These are phyloP conservation scores for Amblyteles armatorius DNA, from an alignment of 2,888 invertebrate species.

Conservation along the genomic window DNA sequence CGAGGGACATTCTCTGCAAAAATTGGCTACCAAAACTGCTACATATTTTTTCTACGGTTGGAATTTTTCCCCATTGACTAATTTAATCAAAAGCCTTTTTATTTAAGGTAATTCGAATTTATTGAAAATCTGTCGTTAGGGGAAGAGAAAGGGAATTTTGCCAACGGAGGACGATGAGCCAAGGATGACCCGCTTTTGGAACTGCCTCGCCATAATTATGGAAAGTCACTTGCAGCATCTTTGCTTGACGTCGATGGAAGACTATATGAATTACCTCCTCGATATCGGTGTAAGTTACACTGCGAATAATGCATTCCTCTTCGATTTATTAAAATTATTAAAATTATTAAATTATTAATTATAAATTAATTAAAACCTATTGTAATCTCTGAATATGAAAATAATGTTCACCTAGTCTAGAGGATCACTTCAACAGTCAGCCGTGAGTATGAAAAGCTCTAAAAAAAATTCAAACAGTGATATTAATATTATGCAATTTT, in stretches of 20 bases:
- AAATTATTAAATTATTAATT: too few relatives aligned
- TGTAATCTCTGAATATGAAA: not conserved
- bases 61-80: constrained; percentile 16
- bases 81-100: not conserved
- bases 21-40: constrained; percentile 89
- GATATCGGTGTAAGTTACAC: constrained; percentile 89
- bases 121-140: constrained; percentile 83
- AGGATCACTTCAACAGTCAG: constrained; percentile 67
- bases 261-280: constrained; percentile 91
- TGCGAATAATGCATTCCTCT: not conserved
- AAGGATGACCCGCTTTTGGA: constrained; percentile 92
- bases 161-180: constrained; percentile 88
- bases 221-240: constrained; percentile 93
- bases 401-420: constrained; percentile 67
- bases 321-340: too few relatives aligned
- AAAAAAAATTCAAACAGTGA: not conserved
- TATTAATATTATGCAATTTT: not conserved
- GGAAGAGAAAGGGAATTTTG: constrained; percentile 88
- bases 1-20: constrained; percentile 88
- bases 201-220: constrained; percentile 95
- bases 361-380: not conserved
- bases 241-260: constrained; percentile 91
- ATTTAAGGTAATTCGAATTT: constrained; percentile 21
- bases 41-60: constrained; percentile 87
- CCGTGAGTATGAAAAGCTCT: constrained; percentile 61